These are phyloP conservation scores for Hephaestus fuliginosus DNA, from an alignment of 2,797 vertebrate genomes.

Conservation along the genomic window DNA sequence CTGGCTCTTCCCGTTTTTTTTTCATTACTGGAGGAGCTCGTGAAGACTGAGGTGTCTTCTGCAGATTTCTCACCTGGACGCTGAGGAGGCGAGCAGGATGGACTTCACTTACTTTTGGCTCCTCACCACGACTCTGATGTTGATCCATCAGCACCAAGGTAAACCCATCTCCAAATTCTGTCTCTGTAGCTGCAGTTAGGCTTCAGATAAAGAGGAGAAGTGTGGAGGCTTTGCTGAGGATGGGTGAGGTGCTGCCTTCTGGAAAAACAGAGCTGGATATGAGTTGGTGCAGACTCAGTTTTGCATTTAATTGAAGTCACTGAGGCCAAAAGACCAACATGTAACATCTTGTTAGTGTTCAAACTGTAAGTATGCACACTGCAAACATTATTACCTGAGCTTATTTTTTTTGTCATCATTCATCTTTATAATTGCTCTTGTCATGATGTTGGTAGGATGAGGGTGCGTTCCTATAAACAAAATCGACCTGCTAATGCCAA, in stretches of 20 bases:
- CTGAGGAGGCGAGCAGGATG: constrained; percentile 48
- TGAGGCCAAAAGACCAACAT: not conserved
- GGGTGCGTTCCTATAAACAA: no score
- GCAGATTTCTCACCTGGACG: constrained; percentile 31
- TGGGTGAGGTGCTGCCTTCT: not conserved
- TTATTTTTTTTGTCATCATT: not conserved
- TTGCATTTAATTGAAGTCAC: not conserved
- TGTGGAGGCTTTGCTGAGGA: not conserved
- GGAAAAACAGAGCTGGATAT: not conserved
- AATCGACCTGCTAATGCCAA: not conserved
- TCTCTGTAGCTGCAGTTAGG: not conserved
- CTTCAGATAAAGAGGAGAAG: not conserved
- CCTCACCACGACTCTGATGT: constrained; percentile 37
- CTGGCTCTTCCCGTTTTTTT: not conserved
- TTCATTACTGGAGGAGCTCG: not conserved
- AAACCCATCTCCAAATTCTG: not conserved
- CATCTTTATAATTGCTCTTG: not conserved
- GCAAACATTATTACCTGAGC: not conserved
- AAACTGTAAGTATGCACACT: not conserved
- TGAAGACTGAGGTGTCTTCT: not conserved
- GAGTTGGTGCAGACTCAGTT: not conserved
- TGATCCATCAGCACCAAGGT: constrained; percentile 70
- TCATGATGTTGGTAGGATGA: not conserved
- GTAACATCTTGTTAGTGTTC: not conserved
- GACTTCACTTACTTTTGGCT: constrained; percentile 58